Base-by-base conservation (phyloP, 2,113 vertebrate genomes). In the Sinocyclocheilus grahami region DNA sequence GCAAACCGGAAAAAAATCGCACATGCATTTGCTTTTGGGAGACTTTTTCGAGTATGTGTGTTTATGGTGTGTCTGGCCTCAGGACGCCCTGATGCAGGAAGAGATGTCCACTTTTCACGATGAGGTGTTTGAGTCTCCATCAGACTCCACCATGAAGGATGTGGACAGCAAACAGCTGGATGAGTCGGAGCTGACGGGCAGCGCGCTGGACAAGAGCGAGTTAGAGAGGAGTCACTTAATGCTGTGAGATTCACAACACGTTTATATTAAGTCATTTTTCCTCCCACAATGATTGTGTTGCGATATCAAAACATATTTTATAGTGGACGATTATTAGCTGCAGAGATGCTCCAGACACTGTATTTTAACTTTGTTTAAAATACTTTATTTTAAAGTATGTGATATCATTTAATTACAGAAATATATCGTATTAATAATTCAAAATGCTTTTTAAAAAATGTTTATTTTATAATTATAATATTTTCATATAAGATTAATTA, bases 141-240 rank as follows among this genome's bases (percentile, higher is more conserved):
- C 97, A 0, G 98, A 99, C 92, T 96, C 96, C 1, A 96, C 96
- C 2, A 93, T 97, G 89, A 97, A 96, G 87, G 98, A 97, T 37
- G 91, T 94, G 20, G 96, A 97, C 80, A 92, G 94, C 91, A 94
- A 94, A 82, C 93, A 93, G 85, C 90, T 90, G 0, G 97, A 97
- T 72, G 96, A 96, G 91, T 94, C 93, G 0, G 97, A 96, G 87
- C 94, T 97, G 88, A 98, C 97, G 0, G 98, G 98, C 18, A 97
- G 97, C 2, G 98, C 97, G 14, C 94, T 99, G 88, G 97, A 97
- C 91, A 97, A 97, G 90, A 96, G 90, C 0, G 97, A 98, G 85
- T 95, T 99, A 4, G 98, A 99, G 92, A 96, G 95, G 92, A 99
- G 97, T 91, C 98, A 99, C 88, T 93, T 98, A 89, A 95, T 99